These are phyloP conservation scores for Minunthozetes semirufus DNA, from an alignment of 2,888 invertebrate species.

Conservation along the genomic window DNA sequence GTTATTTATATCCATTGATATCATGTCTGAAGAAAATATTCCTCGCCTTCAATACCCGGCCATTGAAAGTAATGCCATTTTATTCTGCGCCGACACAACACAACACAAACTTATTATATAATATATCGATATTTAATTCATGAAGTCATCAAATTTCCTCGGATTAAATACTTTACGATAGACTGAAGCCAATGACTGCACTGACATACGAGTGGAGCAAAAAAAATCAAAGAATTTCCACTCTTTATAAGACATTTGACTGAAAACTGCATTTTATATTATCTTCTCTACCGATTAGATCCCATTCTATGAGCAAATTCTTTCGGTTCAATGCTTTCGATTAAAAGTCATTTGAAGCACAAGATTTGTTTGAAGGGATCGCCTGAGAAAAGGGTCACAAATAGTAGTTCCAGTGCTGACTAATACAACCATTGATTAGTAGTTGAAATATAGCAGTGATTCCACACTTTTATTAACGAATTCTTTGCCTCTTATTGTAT, in stretches of 20 bases:
- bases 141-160: constrained; percentile 15
- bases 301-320: background rate
- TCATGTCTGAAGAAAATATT: background rate
- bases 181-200: background rate
- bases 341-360: constrained; percentile 6
- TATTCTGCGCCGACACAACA: background rate
- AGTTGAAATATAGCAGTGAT: background rate
- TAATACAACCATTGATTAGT: background rate
- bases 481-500: background rate
- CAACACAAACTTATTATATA: background rate
- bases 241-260: background rate
- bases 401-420: background rate
- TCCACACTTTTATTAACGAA: background rate
- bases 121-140: constrained; percentile 18
- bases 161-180: constrained; percentile 16
- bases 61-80: background rate
- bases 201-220: background rate
- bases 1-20: background rate
- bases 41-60: background rate
- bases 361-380: background rate
- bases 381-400: background rate
- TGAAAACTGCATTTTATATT: background rate
- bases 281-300: background rate
- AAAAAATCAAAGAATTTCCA: background rate
- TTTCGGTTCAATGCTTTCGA: constrained; percentile 17